phyloP scores from a whole-genome alignment of 2,888 invertebrate species.

The Coenonympha glycerion region DNA sequence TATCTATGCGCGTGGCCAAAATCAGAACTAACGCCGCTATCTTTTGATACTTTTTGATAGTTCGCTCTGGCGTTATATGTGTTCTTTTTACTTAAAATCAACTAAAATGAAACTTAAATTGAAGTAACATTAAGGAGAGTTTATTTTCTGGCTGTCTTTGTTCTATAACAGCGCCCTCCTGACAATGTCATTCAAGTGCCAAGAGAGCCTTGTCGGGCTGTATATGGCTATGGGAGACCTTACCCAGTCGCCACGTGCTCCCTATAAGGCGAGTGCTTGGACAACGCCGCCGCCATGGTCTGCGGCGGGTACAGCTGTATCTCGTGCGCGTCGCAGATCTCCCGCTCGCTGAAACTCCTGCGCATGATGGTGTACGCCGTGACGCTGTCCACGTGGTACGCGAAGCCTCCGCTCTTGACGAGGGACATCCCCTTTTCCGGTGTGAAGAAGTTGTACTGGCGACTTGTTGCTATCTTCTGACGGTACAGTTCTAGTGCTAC shows the following conservation, averaged over 20 bases:
- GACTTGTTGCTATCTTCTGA: constrained; percentile 67
- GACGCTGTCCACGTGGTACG: constrained; percentile 81
- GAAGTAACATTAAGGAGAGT: too few relatives aligned
- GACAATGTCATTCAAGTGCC: too few relatives aligned
- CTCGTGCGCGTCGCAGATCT: constrained; percentile 81
- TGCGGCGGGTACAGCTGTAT: constrained; percentile 78
- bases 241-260: constrained; percentile 79
- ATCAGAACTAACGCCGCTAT: too few relatives aligned
- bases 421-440: constrained; percentile 74
- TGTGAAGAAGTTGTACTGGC: constrained; percentile 64
- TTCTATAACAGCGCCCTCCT: too few relatives aligned
- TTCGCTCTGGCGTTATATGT: too few relatives aligned
- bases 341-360: constrained; percentile 78
- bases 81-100: too few relatives aligned
- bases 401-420: constrained; percentile 80
- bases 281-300: constrained; percentile 72
- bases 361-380: constrained; percentile 81
- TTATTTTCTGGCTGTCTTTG: too few relatives aligned
- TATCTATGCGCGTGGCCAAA: too few relatives aligned
- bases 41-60: too few relatives aligned
- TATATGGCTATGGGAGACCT: too few relatives aligned
- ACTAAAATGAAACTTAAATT: too few relatives aligned
- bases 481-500: constrained; percentile 75
- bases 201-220: too few relatives aligned
- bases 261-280: constrained; percentile 78